These are phyloP conservation scores for Bombus terrestris DNA, from an alignment of 1,140 invertebrate species.

Conservation along the genomic window DNA sequence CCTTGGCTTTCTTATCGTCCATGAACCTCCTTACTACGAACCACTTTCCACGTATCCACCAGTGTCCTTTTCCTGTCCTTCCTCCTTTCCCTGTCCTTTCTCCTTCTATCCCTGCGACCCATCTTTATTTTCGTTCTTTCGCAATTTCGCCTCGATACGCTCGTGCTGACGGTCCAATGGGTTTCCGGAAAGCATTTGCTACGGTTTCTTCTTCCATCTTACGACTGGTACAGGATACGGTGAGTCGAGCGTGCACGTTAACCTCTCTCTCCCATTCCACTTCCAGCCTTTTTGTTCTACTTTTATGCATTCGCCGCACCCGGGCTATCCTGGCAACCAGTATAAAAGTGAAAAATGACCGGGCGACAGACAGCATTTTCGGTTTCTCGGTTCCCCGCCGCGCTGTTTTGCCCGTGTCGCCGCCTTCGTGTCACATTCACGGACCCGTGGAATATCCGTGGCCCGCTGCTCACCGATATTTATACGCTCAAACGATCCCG, in stretches of 20 bases:
- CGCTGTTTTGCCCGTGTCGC: neutral
- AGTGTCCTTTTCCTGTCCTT: neutral
- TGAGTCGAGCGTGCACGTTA: slow-evolving; percentile 54
- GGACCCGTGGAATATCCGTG: neutral
- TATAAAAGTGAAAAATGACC: slow-evolving; percentile 64
- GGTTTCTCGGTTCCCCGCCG: neutral
- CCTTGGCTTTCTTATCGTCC: slow-evolving; percentile 27
- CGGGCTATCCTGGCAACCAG: slow-evolving; percentile 10
- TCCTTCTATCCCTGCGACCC: neutral
- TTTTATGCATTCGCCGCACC: slow-evolving; percentile 56
- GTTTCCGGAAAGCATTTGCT: slow-evolving; percentile 67
- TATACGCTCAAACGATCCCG: slow-evolving; percentile 16
- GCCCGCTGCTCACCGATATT: neutral
- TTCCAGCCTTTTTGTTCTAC: slow-evolving; percentile 48
- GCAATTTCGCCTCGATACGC: slow-evolving; percentile 61
- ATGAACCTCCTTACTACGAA: neutral
- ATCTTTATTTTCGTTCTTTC: slow-evolving; percentile 67
- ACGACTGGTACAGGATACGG: slow-evolving; percentile 40
- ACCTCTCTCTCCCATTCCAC: neutral
- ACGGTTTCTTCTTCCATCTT: slow-evolving; percentile 62
- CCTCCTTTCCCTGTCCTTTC: neutral
- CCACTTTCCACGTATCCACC: neutral
- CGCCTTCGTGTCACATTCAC: neutral
- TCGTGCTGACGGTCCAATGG: slow-evolving; percentile 62
- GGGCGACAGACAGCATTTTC: slow-evolving; percentile 43